A percentile compares a stretch with the other conserved stretches of the same genome.
phyloP scores from a whole-genome alignment of 2,888 invertebrate genomes.

The Sminthurides aquaticus region DNA sequence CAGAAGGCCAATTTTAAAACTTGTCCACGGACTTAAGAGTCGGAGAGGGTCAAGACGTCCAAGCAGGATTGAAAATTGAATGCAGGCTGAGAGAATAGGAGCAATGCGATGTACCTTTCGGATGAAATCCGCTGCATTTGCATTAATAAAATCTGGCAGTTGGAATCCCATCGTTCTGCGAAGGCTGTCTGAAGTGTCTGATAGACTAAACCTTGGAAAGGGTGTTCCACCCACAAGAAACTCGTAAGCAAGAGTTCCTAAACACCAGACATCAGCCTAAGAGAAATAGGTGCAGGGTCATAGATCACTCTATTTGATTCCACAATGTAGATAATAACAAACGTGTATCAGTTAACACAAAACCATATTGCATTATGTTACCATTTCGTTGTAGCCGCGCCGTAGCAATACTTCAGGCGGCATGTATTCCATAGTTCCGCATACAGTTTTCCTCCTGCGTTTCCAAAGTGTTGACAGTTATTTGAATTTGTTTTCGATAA shows the following conservation, averaged over 20 bases:
- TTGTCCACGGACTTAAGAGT: constrained; percentile 1
- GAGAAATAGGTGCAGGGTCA: too few relatives aligned
- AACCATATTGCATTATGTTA: not conserved
- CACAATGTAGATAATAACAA: not conserved
- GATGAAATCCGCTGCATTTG: constrained; percentile 70
- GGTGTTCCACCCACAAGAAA: constrained; percentile 88
- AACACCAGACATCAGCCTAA: constrained; percentile 83
- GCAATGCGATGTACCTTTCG: constrained; percentile 50
- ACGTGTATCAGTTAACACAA: not conserved
- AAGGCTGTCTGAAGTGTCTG: too few relatives aligned
- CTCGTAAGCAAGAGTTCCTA: constrained; percentile 92
- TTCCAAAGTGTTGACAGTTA: not conserved
- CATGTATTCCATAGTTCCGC: constrained; percentile 91
- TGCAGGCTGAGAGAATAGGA: too few relatives aligned
- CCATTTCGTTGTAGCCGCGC: constrained; percentile 65
- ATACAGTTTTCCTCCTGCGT: constrained; percentile 70
- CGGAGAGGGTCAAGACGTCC: not conserved
- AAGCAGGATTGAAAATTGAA: not conserved
- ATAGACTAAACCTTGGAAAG: too few relatives aligned
- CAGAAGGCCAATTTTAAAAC: constrained; percentile 20
- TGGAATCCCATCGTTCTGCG: too few relatives aligned
- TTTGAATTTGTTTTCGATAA: not conserved
- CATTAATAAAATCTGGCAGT: constrained; percentile 64
- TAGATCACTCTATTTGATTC: too few relatives aligned
- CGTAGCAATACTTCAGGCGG: constrained; percentile 95